Conservation (phyloP, 2,113 vertebrate species). For the Megaceryle torquata region DNA sequence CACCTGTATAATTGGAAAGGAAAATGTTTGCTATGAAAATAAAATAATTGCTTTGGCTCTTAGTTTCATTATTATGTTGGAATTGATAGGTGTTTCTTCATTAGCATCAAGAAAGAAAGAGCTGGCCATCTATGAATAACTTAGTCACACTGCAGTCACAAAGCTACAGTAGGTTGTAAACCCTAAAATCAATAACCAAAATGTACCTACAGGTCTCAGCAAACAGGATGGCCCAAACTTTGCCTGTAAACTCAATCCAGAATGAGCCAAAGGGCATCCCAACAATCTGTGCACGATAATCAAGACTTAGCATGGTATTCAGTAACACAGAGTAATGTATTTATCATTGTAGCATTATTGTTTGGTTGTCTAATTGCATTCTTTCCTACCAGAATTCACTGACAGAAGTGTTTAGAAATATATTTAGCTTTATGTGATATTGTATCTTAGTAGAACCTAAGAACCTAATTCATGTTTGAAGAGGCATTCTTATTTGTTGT, state of each 20-base stretch:
- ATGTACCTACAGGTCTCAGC: background rate
- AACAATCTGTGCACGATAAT: background rate
- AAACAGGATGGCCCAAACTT: background rate
- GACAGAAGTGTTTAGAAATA: background rate
- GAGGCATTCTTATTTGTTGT: background rate
- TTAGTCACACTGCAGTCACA: background rate
- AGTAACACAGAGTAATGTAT: background rate
- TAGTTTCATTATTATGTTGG: constrained; percentile 23
- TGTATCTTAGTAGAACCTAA: background rate
- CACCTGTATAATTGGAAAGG: background rate
- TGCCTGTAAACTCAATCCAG: background rate
- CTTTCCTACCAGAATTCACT: background rate
- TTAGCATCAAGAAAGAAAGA: constrained; percentile 21
- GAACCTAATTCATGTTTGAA: background rate
- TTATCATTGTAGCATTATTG: background rate
- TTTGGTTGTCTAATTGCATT: background rate
- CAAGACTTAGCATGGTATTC: background rate
- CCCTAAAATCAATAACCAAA: background rate
- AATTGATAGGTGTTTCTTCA: constrained; percentile 18
- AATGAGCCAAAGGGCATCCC: background rate
- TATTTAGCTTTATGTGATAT: background rate
- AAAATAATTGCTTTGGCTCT: background rate
- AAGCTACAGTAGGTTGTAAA: background rate
- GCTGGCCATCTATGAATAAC: background rate
- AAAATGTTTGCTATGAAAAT: constrained; percentile 11